Evolutionary conservation across 2,888 invertebrate genomes (phyloP).

Genomic region (Temnothorax rugatulus): DNA sequence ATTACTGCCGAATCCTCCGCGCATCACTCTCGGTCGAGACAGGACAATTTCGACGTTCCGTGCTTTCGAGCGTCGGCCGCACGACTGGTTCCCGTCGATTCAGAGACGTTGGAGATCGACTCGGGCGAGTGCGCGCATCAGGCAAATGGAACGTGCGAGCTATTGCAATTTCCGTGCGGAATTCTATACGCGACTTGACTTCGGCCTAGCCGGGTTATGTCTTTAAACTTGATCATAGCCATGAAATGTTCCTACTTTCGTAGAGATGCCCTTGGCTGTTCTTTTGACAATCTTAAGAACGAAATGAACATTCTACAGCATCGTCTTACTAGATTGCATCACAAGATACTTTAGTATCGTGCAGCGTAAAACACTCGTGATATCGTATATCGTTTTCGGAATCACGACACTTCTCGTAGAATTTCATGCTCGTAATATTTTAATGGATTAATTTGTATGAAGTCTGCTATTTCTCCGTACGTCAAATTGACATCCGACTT

Average conservation of each 20-base stretch:
- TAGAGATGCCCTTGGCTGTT: not conserved
- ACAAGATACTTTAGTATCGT: not conserved
- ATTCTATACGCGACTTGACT: conserved; percentile 39
- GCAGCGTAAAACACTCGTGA: not conserved
- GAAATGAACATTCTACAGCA: not conserved
- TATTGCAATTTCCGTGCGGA: conserved; percentile 56
- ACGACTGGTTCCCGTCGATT: conserved; percentile 57
- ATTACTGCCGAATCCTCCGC: conserved; percentile 63
- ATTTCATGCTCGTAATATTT: not conserved
- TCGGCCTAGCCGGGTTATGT: not conserved
- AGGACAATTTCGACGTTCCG: conserved; percentile 57
- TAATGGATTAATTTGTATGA: not conserved
- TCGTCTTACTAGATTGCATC: not conserved
- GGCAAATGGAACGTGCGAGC: conserved; percentile 58
- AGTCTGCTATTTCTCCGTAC: not conserved
- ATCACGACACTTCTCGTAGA: not conserved
- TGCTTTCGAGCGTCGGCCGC: conserved; percentile 50
- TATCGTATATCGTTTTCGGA: not conserved
- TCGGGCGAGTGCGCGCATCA: conserved; percentile 41
- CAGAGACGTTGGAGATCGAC: conserved; percentile 14
- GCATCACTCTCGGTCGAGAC: conserved; percentile 24
- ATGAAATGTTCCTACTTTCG: conserved; percentile 20
- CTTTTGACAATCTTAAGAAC: not conserved
- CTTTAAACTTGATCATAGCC: conserved; percentile 24
- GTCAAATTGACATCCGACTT: not conserved